phyloP scores from a whole-genome alignment of 2,888 invertebrate genomes.

The Pterostichus niger region DNA sequence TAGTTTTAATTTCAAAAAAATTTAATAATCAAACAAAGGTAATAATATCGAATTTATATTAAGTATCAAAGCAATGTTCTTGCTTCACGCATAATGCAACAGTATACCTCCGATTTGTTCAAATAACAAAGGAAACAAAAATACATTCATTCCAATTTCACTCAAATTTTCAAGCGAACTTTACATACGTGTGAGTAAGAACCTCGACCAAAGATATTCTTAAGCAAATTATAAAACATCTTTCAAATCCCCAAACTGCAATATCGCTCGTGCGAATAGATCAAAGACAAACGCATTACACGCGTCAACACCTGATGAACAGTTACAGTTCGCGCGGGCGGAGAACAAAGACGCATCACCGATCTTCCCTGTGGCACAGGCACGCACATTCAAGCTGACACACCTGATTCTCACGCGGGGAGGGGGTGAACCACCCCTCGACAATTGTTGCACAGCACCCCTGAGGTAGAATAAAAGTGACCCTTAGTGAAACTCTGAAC shows the following conservation, averaged over 20 bases:
- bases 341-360: slow-evolving; percentile 48
- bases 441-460: slow-evolving; percentile 64
- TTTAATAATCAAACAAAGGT: background rate
- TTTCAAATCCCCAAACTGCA: background rate
- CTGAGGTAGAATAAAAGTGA: slow-evolving; percentile 24
- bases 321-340: slow-evolving; percentile 8
- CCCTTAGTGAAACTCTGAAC: slow-evolving; percentile 17
- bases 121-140: background rate
- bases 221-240: background rate
- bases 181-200: too few relatives aligned
- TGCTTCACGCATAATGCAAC: background rate
- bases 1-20: background rate
- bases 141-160: background rate
- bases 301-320: slow-evolving; percentile 24
- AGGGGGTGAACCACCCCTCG: slow-evolving; percentile 12
- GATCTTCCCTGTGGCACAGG: slow-evolving; percentile 42
- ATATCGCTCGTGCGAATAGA: background rate
- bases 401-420: slow-evolving; percentile 58
- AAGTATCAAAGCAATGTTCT: background rate
- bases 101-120: background rate
- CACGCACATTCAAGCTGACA: slow-evolving; percentile 60
- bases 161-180: too few relatives aligned
- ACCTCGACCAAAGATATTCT: too few relatives aligned
- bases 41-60: background rate
- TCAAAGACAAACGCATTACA: background rate